Conservation (phyloP, 2,113 vertebrate species). For the Triplophysa tibetana region DNA sequence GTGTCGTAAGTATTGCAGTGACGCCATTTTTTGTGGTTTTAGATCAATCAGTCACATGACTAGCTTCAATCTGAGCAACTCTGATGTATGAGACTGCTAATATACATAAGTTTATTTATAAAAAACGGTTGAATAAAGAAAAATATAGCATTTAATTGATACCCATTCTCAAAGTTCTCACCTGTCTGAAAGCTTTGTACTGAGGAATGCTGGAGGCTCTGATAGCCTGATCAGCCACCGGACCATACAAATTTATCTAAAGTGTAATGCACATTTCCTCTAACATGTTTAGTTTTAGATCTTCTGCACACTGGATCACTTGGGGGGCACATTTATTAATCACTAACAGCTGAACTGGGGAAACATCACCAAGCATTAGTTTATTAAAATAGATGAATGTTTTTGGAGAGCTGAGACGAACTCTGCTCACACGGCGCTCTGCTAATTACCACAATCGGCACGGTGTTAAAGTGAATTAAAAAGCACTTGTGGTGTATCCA, state of each 20-base stretch:
- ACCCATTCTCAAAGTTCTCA: not conserved
- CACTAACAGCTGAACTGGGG: constrained; percentile 21
- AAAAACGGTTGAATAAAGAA: too few species aligned
- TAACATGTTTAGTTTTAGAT: constrained; percentile 23
- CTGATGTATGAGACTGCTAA: too few species aligned
- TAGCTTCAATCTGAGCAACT: too few species aligned
- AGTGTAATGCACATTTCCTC: constrained; percentile 12
- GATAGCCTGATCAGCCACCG: not conserved
- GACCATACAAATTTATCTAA: not conserved
- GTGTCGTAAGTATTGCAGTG: too few species aligned
- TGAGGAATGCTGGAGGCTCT: not conserved
- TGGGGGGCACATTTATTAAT: constrained; percentile 31
- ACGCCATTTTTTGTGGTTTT: too few species aligned
- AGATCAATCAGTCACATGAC: too few species aligned
- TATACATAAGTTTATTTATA: too few species aligned
- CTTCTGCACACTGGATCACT: constrained; percentile 29
- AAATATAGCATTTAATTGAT: not conserved
- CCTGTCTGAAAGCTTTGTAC: not conserved
- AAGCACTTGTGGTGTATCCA: constrained; percentile 6
- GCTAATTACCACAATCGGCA: constrained; percentile 15
- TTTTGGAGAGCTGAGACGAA: constrained; percentile 21
- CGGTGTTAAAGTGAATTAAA: constrained; percentile 10
- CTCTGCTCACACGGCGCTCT: not conserved
- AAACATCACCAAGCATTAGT: constrained; percentile 29
- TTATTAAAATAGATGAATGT: constrained; percentile 29